Evolutionary conservation across 2,888 invertebrate species (phyloP).

Genomic region (Busseola fusca): DNA sequence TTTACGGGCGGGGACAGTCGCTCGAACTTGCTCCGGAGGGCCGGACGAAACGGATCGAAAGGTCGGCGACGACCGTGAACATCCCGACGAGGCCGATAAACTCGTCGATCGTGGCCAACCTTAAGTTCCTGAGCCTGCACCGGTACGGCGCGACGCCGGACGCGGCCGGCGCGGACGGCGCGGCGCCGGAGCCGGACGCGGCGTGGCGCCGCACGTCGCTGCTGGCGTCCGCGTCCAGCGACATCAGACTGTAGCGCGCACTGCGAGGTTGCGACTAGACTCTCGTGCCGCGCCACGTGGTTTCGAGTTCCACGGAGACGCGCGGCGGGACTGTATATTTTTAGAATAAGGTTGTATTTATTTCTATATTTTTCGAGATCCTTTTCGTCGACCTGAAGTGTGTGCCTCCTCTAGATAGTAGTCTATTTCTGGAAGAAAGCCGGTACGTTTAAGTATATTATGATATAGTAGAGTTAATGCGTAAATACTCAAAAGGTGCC

Average conservation of each 20-base stretch:
- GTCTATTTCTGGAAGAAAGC: conserved; percentile 70
- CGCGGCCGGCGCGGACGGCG: conserved; percentile 43
- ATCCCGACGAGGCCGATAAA: conserved; percentile 80
- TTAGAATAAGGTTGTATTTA: conserved; percentile 75
- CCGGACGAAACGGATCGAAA: conserved; percentile 78
- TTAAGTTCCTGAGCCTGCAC: conserved; percentile 84
- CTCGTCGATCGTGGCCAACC: conserved; percentile 82
- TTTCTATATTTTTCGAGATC: conserved; percentile 81
- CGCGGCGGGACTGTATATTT: conserved; percentile 50
- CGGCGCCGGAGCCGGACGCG: conserved; percentile 45
- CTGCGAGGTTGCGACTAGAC: conserved; percentile 24
- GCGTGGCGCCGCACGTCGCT: conserved; percentile 68
- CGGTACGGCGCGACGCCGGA: conserved; percentile 81
- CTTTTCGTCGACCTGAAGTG: conserved; percentile 82
- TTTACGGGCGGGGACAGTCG: conserved; percentile 83
- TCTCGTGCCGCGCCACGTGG: conserved; percentile 13
- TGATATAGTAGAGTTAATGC: conserved; percentile 69
- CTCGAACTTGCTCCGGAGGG: conserved; percentile 77
- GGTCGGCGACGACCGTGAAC: conserved; percentile 82
- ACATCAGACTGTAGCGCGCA: conserved; percentile 76
- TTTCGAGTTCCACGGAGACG: conserved; percentile 14
- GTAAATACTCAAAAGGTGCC: conserved; percentile 86
- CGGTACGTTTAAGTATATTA: conserved; percentile 71
- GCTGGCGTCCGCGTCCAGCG: conserved; percentile 76
- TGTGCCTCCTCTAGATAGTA: conserved; percentile 82